Evolutionary conservation across 2,888 invertebrate species (phyloP).

Genomic region (Epirrhoe alternata): DNA sequence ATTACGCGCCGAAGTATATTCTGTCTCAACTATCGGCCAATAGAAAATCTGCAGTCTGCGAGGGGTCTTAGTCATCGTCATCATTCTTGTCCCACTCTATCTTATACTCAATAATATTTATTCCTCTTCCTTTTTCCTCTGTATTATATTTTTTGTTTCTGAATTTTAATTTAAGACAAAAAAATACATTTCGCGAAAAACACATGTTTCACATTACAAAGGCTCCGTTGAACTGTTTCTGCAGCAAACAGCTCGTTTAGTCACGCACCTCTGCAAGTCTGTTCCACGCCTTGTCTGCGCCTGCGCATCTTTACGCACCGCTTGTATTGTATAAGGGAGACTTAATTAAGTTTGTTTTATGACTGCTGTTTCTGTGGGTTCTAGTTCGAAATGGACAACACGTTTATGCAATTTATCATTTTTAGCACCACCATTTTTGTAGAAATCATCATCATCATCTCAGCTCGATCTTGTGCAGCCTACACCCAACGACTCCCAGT

Average conservation of each 20-base stretch:
- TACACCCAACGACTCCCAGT: too few relatives aligned
- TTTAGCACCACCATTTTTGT: neutral
- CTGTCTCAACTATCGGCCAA: too few relatives aligned
- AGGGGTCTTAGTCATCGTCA: too few relatives aligned
- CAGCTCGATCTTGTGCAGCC: too few relatives aligned
- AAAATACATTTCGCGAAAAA: constrained; percentile 12
- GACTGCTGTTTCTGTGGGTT: constrained; percentile 1
- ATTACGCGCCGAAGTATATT: too few relatives aligned
- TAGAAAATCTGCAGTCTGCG: too few relatives aligned
- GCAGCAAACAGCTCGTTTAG: constrained; percentile 28
- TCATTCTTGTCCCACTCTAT: too few relatives aligned
- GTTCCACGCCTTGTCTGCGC: constrained; percentile 37
- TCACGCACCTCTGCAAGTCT: constrained; percentile 30
- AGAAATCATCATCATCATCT: too few relatives aligned
- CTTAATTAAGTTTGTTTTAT: constrained; percentile 25
- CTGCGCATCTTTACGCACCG: constrained; percentile 39
- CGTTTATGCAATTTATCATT: neutral
- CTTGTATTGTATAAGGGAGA: constrained; percentile 4
- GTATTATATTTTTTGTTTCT: neutral
- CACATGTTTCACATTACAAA: constrained; percentile 26
- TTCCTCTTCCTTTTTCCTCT: neutral
- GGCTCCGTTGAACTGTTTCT: constrained; percentile 4
- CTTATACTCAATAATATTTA: too few relatives aligned
- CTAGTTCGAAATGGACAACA: neutral
- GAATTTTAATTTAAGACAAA: neutral